phyloP scores from a whole-genome alignment of 2,888 invertebrate genomes.

The Cinara cedri region DNA sequence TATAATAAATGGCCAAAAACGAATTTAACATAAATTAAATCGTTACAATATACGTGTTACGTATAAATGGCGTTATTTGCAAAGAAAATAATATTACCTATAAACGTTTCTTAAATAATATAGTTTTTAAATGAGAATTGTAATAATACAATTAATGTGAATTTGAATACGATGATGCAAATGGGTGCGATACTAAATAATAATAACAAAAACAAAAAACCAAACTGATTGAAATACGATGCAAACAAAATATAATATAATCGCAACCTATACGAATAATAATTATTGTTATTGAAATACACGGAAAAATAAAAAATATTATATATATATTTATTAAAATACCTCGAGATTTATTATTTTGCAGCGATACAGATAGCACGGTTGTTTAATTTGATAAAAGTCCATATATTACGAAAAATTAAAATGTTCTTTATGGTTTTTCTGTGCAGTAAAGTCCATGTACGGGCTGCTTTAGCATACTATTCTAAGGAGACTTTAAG shows the following conservation, averaged over 20 bases:
- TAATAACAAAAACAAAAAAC: neutral
- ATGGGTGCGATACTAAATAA: neutral
- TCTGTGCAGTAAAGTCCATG: conserved; percentile 3
- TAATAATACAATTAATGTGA: neutral
- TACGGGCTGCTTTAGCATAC: conserved; percentile 13
- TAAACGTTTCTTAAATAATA: no score
- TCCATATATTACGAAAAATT: conserved; percentile 24
- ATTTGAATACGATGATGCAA: neutral
- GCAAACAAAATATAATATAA: conserved; percentile 15
- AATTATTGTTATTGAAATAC: no score
- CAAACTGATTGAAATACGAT: neutral
- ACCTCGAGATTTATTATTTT: conserved; percentile 56
- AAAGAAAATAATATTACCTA: neutral
- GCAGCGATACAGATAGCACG: conserved; percentile 58
- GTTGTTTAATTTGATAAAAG: conserved; percentile 55
- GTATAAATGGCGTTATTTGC: neutral
- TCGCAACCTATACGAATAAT: neutral
- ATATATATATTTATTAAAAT: conserved; percentile 3
- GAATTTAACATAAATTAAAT: neutral
- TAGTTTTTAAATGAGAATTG: no score
- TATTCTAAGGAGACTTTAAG: conserved; percentile 36
- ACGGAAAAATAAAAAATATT: neutral
- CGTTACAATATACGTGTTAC: neutral
- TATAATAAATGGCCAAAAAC: neutral
- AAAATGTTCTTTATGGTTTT: neutral